These are phyloP conservation scores for Monopterus albus DNA, from an alignment of 2,113 vertebrate genomes.

Conservation along the genomic window DNA sequence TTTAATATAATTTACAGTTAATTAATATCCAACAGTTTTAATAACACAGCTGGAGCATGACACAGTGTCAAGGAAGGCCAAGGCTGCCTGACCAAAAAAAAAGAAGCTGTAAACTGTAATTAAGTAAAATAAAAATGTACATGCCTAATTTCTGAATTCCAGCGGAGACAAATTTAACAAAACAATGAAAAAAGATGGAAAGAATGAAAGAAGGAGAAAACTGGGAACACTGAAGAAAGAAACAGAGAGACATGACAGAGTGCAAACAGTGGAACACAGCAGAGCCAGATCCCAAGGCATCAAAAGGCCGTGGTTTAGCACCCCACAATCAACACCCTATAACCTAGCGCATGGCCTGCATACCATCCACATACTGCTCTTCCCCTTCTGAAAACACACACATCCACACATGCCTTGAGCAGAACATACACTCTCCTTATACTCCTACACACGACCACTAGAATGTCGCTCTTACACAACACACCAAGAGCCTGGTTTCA, in stretches of 20 bases:
- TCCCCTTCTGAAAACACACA: constrained; percentile 48
- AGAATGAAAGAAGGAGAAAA: constrained; percentile 7
- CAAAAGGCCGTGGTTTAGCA: constrained; percentile 70
- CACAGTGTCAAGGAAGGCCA: no score
- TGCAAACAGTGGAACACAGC: constrained; percentile 54
- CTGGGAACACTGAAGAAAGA: background rate
- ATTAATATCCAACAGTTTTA: no score
- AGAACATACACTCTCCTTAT: constrained; percentile 30
- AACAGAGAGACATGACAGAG: constrained; percentile 37
- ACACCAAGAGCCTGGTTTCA: constrained; percentile 29
- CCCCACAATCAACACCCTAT: constrained; percentile 82
- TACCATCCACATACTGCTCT: constrained; percentile 63
- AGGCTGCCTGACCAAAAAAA: no score
- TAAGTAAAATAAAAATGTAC: no score
- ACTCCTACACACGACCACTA: constrained; percentile 42
- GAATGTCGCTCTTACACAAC: constrained; percentile 62
- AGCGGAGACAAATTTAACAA: no score
- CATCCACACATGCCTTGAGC: constrained; percentile 22
- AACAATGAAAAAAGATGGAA: background rate
- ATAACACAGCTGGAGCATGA: no score
- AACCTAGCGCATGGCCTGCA: constrained; percentile 70
- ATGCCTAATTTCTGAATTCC: no score
- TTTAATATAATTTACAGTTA: no score
- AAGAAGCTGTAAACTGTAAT: no score
- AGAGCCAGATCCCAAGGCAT: constrained; percentile 66